Evolutionary conservation across 1,140 invertebrate species (phyloP), one percentile per base, ranked within the genome.

Genomic region (Papilio helenus): DNA sequence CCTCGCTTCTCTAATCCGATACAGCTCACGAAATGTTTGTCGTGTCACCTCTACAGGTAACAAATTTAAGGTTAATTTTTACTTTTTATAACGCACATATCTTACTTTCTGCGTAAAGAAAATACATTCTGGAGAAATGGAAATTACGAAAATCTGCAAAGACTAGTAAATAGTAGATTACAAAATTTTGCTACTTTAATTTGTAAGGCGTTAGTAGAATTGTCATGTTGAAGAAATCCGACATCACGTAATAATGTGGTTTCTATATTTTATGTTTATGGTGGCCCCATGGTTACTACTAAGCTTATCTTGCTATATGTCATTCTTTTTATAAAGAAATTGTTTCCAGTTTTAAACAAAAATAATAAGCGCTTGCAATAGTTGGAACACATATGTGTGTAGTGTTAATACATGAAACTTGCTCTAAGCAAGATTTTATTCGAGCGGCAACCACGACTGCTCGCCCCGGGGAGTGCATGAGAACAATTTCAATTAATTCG

Each of bases 401-500:
- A 58, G n/a, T 20, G 7, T 58, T 58, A 58, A 18, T 68, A 68
- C 26, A 29, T 68, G 61, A 29, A 68, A 68, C 58, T 29, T 34
- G 26, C 26, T 68, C 61, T 29, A 68, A 68, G 61, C 26, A 68
- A 68, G 61, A 29, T 68, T 68, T 68, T 68, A 68, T 68, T 68
- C 14, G 61, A 29, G 61, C 61, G 26, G 14, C 26, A 68, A 68
- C 61, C 61, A 26, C 61, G 61, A 29, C 61, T 68, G 61, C 61
- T 68, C 26, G 61, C 61, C 61, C 61, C 61, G 61, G 61, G 61
- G 61, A 68, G 26, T 68, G 61, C 61, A 68, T 68, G 61, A 68
- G 61, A 68, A 68, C 61, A 68, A 68, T 68, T 68, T 68, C 61
- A 68, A 68, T 68, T 68, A 68, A 68, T 68, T 68, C 61, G 61